Evolutionary conservation across 2,113 vertebrate species (phyloP), one percentile per base, ranked within the genome.

Genomic region (Sardina pilchardus): DNA sequence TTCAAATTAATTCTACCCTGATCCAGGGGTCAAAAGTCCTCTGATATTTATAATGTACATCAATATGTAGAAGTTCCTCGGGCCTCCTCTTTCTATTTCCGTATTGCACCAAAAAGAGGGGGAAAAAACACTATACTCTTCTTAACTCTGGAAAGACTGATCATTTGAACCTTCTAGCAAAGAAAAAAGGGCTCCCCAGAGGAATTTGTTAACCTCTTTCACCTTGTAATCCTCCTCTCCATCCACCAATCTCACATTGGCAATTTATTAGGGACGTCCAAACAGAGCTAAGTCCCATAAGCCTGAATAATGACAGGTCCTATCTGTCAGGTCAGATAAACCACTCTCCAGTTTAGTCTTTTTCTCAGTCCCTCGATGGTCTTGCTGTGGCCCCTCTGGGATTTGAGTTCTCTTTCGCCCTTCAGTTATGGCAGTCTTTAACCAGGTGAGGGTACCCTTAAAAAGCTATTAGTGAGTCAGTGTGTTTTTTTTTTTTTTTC

Each of bases 11-110:
- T 43, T 80, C 1, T 45, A 53, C 30, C 63, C 50, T 39, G 53
- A 81, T 39, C 56, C 81, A 59, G 42, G 39, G 78, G 39, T 59
- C 84, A 85, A 81, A 81, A 81, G 30, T 75, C 81, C 67, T 78
- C 36, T 86, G 83, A 84, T 85, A 85, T 89, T 82, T 83, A 90
- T 87, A 44, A 86, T 87, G 59, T 82, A 42, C 67, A 88, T 83
- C 10, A 82, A 85, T 87, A 84, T 30, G 43, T 82, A 81, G 83
- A 42, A 16, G 83, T 39, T 81, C 75, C 71, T 39, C 36, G 53
- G 71, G 17, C 82, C 45, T 80, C 34, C 36, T 53, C 81, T 48
- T 42, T 75, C 78, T 75, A 80, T 67, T 82, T 71, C 59, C 10
- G 30, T 59, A 81, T 82, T 42, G n/a, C 19, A 3, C 26, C 30